phyloP scores from a whole-genome alignment of 2,888 invertebrate genomes.

The Sepioteuthis lessoniana region DNA sequence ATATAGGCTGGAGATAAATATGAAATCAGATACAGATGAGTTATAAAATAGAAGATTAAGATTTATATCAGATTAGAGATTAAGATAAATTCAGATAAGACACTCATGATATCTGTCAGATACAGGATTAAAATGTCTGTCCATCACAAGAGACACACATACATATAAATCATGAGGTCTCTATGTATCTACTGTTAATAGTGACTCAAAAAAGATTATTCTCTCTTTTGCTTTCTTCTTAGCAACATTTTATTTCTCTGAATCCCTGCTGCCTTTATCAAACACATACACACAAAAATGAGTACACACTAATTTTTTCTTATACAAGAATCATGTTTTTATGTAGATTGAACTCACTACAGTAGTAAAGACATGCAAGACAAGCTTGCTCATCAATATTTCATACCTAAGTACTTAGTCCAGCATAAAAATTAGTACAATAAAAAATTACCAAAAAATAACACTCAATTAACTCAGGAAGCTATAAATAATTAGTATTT shows the following conservation, averaged over 20 bases:
- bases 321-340: not conserved
- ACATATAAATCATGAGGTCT: not conserved
- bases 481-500: too few relatives aligned
- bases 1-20: not conserved
- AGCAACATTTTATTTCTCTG: not conserved
- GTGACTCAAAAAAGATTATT: not conserved
- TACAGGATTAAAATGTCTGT: not conserved
- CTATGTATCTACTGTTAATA: not conserved
- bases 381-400: too few relatives aligned
- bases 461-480: too few relatives aligned
- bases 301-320: not conserved
- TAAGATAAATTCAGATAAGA: not conserved
- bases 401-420: too few relatives aligned
- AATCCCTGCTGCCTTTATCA: not conserved
- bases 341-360: not conserved
- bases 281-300: not conserved
- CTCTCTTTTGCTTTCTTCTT: not conserved
- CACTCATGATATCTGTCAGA: constrained; percentile 8
- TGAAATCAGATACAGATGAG: not conserved
- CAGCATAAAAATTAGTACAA: too few relatives aligned
- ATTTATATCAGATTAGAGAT: not conserved
- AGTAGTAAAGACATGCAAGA: too few relatives aligned
- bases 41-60: constrained; percentile 18
- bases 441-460: too few relatives aligned
- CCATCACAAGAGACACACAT: not conserved